Evolutionary conservation across 2,888 invertebrate species (phyloP).

Genomic region (Ectropis crepuscularia): DNA sequence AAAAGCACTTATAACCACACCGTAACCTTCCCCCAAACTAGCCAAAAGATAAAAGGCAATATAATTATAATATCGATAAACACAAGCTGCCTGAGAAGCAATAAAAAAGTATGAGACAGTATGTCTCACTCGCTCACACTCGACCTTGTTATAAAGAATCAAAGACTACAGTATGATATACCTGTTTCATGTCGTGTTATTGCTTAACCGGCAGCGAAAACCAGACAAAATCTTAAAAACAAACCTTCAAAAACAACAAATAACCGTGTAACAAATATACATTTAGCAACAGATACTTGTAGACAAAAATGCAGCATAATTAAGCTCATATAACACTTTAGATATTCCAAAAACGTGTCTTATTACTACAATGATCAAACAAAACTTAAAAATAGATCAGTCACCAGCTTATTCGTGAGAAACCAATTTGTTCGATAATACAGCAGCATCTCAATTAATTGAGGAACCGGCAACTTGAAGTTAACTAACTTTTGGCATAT

Average conservation of each 20-base stretch:
- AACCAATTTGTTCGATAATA: background rate
- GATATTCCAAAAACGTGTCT: constrained; percentile 30
- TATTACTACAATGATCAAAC: constrained; percentile 26
- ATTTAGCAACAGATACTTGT: constrained; percentile 24
- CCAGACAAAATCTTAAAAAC: too few species aligned
- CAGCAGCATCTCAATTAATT: too few species aligned
- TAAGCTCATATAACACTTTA: constrained; percentile 29
- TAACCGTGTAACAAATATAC: constrained; percentile 34
- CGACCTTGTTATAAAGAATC: too few species aligned
- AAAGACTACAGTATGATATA: too few species aligned
- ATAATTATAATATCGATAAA: background rate
- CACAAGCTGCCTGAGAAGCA: too few species aligned
- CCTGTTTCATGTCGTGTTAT: too few species aligned
- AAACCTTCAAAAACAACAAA: constrained; percentile 9
- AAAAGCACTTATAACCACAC: constrained; percentile 76
- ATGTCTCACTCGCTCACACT: too few species aligned
- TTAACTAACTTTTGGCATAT: too few species aligned
- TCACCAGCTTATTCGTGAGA: background rate
- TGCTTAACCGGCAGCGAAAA: too few species aligned
- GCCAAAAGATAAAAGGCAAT: constrained; percentile 46
- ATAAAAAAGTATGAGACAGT: too few species aligned
- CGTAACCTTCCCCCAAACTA: constrained; percentile 59
- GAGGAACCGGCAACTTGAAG: too few species aligned
- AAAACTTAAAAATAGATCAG: constrained; percentile 27
- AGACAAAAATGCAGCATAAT: constrained; percentile 21